Evolutionary conservation across 2,113 vertebrate species (phyloP), one percentile per base, ranked within the genome.

Genomic region (Eleginops maclovinus): DNA sequence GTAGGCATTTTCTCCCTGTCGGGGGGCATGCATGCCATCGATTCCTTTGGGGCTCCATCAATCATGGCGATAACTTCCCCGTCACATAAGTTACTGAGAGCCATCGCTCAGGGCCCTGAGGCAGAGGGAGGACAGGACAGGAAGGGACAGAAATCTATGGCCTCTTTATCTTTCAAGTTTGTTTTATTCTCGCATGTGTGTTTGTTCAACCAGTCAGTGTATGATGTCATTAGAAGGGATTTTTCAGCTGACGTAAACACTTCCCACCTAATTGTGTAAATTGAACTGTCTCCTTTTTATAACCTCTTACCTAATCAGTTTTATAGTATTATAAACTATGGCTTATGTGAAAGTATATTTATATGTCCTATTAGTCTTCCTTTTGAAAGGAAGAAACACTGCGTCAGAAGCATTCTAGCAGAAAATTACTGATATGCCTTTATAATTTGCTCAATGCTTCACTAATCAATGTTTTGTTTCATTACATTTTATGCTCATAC

Each of bases 11-110:
- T 71, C 70, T 56, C 65, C 75, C 68, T 3, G 6, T 82, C 65
- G 5, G 54, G 31, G 77, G 66, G 68, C 84, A 72, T 78, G 90
- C 75, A 43, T 40, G 64, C 63, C 88, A 94, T 94, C 75, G 92
- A 94, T 93, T 92, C 87, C 88, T 83, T 53, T 53, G 59, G 81
- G 85, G 81, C 75, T 44, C 72, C 77, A 92, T 93, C 89, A 86
- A 88, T 94, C 90, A 91, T 3, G 54, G 69, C 72, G 69, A 77
- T 90, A 91, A 93, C 83, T 88, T 79, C 68, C 43, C 56, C 56
- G 49, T 89, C 90, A 80, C 88, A 75, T 84, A 80, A 86, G 82
- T 92, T 90, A 85, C 85, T 69, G 82, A 85, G 83, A 83, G 80
- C 82, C 85, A 91, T 93, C 82, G 50, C 61, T 94, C 87, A 91